Conservation (phyloP, 2,113 vertebrate species). For the Protomyctophum bolini region DNA sequence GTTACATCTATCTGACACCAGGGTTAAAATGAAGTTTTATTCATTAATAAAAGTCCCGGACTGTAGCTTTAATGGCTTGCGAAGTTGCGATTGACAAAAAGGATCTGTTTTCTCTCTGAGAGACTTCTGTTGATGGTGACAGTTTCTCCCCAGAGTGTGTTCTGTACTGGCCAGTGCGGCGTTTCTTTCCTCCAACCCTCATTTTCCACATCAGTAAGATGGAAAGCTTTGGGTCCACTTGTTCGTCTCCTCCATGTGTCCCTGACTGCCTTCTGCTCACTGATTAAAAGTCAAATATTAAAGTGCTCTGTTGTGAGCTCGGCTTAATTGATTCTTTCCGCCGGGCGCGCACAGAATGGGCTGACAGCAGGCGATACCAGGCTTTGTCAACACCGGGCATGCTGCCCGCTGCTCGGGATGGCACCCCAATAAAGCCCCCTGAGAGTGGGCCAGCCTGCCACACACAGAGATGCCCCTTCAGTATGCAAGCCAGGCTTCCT, state of each 20-base stretch:
- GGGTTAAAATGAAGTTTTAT: too few species aligned
- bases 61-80: conserved; percentile 34
- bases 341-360: conserved; percentile 71
- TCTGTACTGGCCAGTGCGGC: background rate
- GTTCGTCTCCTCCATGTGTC: conserved; percentile 32
- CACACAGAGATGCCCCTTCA: conserved; percentile 61
- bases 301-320: conserved; percentile 72
- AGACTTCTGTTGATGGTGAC: conserved; percentile 35
- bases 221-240: conserved; percentile 6
- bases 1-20: too few species aligned
- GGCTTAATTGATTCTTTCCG: conserved; percentile 80
- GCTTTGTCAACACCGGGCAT: conserved; percentile 80
- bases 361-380: conserved; percentile 78
- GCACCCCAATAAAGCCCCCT: conserved; percentile 63
- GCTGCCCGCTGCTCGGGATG: conserved; percentile 67
- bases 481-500: conserved; percentile 51
- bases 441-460: conserved; percentile 68
- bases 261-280: conserved; percentile 53
- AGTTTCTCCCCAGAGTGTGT: conserved; percentile 15
- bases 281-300: conserved; percentile 80
- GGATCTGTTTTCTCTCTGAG: conserved; percentile 31
- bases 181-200: conserved; percentile 25
- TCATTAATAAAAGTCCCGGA: too few species aligned
- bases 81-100: conserved; percentile 38
- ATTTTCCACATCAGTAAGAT: conserved; percentile 66